Percentiles rank a stretch among this genome's conserved stretches.
Evolutionary conservation across 2,888 invertebrate species (phyloP).

Genomic region (Anodontia alba): DNA sequence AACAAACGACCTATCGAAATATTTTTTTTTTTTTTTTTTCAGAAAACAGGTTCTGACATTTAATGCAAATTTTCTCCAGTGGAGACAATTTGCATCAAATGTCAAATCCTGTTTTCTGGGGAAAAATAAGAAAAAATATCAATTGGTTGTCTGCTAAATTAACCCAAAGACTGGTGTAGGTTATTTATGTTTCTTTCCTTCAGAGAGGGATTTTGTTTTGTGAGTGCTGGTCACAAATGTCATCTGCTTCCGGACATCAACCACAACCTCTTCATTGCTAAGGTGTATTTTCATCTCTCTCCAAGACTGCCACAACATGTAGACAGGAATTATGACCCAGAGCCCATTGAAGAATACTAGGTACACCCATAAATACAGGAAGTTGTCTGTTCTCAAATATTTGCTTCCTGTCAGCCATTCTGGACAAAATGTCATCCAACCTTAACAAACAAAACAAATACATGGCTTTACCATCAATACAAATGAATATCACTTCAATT

Average conservation of each 20-base stretch:
- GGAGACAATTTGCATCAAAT: too few species aligned
- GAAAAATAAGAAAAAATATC: too few species aligned
- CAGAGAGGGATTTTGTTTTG: slow-evolving; percentile 24
- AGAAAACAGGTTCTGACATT: too few species aligned
- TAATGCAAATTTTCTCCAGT: too few species aligned
- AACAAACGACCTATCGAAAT: too few species aligned
- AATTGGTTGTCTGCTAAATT: too few species aligned
- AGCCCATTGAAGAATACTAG: slow-evolving; percentile 83
- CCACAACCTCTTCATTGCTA: slow-evolving; percentile 28
- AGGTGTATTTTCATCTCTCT: slow-evolving; percentile 50
- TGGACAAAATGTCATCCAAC: slow-evolving; percentile 84
- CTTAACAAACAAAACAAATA: slow-evolving; percentile 58
- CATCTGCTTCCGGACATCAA: slow-evolving; percentile 44
- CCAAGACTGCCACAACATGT: slow-evolving; percentile 80
- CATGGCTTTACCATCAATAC: too few species aligned
- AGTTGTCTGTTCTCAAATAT: slow-evolving; percentile 77
- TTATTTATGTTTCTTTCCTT: not conserved
- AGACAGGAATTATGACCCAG: slow-evolving; percentile 81
- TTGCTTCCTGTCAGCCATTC: slow-evolving; percentile 81
- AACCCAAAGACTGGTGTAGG: too few species aligned
- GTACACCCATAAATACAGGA: slow-evolving; percentile 81
- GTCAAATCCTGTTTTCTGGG: too few species aligned
- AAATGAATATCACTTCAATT: too few species aligned
- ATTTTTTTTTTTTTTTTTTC: too few species aligned
- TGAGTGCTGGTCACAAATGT: slow-evolving; percentile 47